A percentile compares a stretch with the other conserved stretches of the same genome.
These are phyloP conservation scores for Aquatica leii DNA, from an alignment of 2,888 invertebrate species.

Conservation along the genomic window DNA sequence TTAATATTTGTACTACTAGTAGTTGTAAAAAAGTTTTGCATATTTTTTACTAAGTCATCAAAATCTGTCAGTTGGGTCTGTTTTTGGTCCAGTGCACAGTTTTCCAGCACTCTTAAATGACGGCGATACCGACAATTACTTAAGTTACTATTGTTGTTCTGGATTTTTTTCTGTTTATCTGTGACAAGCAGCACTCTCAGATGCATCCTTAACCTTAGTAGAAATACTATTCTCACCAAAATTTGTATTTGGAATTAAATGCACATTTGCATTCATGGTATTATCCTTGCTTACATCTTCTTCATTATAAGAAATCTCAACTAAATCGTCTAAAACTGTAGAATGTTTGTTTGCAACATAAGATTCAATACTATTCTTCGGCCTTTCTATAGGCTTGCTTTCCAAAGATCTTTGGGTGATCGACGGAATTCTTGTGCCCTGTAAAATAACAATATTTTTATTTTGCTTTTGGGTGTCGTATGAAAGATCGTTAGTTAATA, in stretches of 20 bases:
- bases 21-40: slow-evolving; percentile 4
- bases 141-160: slow-evolving; percentile 2
- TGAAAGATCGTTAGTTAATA: neutral
- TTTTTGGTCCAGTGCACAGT: too few relatives aligned
- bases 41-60: neutral
- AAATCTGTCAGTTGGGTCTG: neutral
- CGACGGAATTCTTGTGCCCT: too few relatives aligned
- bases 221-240: too few relatives aligned
- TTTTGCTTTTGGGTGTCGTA: too few relatives aligned
- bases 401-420: too few relatives aligned
- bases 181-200: neutral
- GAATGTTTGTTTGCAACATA: neutral
- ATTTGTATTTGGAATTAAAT: neutral
- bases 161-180: slow-evolving; percentile 1
- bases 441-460: too few relatives aligned
- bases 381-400: neutral
- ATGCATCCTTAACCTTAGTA: slow-evolving; percentile 3
- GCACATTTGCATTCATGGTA: neutral
- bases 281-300: neutral
- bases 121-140: neutral
- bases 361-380: too few relatives aligned
- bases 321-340: too few relatives aligned
- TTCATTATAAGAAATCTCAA: too few relatives aligned
- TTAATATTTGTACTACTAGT: slow-evolving; percentile 4
- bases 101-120: too few relatives aligned